phyloP scores from a whole-genome alignment of 1,140 invertebrate species.

The Drosophila auraria region DNA sequence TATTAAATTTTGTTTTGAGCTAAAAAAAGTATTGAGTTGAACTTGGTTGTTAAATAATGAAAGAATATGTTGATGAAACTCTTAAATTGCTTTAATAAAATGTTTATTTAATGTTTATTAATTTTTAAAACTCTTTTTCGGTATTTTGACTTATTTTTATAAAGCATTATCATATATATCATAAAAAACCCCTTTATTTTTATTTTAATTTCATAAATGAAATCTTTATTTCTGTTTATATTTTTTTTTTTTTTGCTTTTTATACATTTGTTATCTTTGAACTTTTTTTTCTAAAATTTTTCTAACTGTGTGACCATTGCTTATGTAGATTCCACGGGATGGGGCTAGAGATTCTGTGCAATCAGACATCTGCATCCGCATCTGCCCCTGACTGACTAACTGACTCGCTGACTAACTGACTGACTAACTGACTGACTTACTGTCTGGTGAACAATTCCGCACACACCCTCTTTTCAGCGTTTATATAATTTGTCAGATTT shows the following conservation, averaged over 20 bases:
- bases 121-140: too few species aligned
- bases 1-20: too few species aligned
- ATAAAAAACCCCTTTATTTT: too few species aligned
- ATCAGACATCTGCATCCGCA: conserved; percentile 77
- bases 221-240: too few species aligned
- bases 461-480: conserved; percentile 73
- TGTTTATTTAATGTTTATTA: not conserved
- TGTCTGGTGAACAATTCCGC: conserved; percentile 57
- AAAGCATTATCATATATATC: too few species aligned
- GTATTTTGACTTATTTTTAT: too few species aligned
- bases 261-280: not conserved
- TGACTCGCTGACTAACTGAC: conserved; percentile 18
- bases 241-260: too few species aligned
- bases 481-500: conserved; percentile 81
- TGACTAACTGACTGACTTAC: not conserved
- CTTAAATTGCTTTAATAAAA: not conserved
- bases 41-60: not conserved
- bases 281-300: not conserved
- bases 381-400: conserved; percentile 56
- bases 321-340: conserved; percentile 19
- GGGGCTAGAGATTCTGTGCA: conserved; percentile 45
- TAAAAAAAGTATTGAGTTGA: too few species aligned
- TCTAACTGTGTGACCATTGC: not conserved
- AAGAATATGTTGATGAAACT: not conserved
- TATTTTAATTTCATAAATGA: too few species aligned